Conservation (phyloP, 53 echinoderm and acorn worm genomes). For the Astropecten irregularis region DNA sequence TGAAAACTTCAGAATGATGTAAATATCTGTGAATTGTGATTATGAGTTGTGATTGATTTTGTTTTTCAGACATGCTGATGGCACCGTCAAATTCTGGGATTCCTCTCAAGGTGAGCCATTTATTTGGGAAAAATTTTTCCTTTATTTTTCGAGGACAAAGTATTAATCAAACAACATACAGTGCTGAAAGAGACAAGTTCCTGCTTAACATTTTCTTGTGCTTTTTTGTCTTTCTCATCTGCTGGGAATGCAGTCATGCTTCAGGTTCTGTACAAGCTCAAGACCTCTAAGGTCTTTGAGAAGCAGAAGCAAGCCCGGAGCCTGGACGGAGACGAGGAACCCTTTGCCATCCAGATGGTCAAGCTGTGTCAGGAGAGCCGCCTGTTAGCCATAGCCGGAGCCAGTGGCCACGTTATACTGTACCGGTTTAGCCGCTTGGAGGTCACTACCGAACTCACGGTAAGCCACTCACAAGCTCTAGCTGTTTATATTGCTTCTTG, state of each 20-base stretch:
- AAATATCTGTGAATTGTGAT: too few species aligned
- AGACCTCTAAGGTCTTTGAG: slow-evolving; percentile 98
- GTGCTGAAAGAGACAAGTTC: not conserved
- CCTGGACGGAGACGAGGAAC: slow-evolving; percentile 90
- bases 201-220: not conserved
- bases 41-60: not conserved
- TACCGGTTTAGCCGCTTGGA: slow-evolving; percentile 93
- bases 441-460: slow-evolving; percentile 75
- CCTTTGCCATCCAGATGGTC: slow-evolving; percentile 93
- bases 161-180: not conserved
- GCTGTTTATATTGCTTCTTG: too few species aligned
- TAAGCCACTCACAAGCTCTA: slow-evolving; percentile 53
- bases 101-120: slow-evolving; percentile 82
- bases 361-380: slow-evolving; percentile 90
- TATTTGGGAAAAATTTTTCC: not conserved
- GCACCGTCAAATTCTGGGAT: slow-evolving; percentile 98
- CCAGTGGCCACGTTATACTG: slow-evolving; percentile 91
- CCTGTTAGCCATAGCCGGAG: slow-evolving; percentile 85
- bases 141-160: not conserved
- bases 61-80: slow-evolving; percentile 90
- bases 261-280: slow-evolving; percentile 96
- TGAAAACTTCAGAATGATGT: too few species aligned
- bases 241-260: slow-evolving; percentile 70
- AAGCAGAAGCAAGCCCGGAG: slow-evolving; percentile 89
- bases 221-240: not conserved